Conservation (phyloP, 2,888 invertebrate species). For the Drosophila pseudotalamancana region DNA sequence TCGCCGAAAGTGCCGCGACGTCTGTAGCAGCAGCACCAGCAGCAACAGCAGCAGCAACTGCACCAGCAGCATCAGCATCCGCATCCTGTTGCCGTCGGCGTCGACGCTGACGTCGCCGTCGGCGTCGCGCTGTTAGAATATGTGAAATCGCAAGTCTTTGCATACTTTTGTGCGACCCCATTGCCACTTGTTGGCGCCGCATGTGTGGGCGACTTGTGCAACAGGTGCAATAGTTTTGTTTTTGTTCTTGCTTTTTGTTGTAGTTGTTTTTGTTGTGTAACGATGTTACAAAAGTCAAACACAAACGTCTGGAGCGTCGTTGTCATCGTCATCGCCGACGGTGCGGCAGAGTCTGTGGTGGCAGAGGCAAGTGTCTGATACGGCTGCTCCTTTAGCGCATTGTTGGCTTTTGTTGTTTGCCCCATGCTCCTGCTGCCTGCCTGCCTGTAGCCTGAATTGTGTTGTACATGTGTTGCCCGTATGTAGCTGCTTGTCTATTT, state of each 20-base stretch:
- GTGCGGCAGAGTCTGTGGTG: too few species aligned
- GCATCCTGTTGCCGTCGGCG: conserved; percentile 41
- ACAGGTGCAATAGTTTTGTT: conserved; percentile 69
- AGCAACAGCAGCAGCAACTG: conserved; percentile 22
- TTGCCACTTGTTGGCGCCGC: conserved; percentile 71
- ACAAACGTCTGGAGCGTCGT: conserved; percentile 69
- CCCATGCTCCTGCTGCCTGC: conserved; percentile 5
- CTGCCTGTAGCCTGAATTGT: conserved; percentile 24
- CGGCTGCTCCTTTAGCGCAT: conserved; percentile 54
- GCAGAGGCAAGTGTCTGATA: conserved; percentile 41
- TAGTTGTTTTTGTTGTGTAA: conserved; percentile 60
- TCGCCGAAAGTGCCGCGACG: conserved; percentile 72
- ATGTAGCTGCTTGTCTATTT: conserved; percentile 59
- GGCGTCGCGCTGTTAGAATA: conserved; percentile 62
- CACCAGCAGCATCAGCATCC: conserved; percentile 16
- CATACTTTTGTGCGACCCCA: conserved; percentile 73
- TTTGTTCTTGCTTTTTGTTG: conserved; percentile 20
- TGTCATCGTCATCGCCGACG: conserved; percentile 44
- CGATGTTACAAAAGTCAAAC: conserved; percentile 76
- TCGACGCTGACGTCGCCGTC: conserved; percentile 13
- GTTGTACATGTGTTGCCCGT: conserved; percentile 34
- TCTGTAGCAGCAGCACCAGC: conserved; percentile 31
- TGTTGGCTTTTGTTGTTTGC: conserved; percentile 62
- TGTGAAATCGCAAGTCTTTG: conserved; percentile 74
- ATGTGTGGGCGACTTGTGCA: conserved; percentile 62